phyloP scores from a whole-genome alignment of 2,888 invertebrate genomes.

The Tholera decimalis region DNA sequence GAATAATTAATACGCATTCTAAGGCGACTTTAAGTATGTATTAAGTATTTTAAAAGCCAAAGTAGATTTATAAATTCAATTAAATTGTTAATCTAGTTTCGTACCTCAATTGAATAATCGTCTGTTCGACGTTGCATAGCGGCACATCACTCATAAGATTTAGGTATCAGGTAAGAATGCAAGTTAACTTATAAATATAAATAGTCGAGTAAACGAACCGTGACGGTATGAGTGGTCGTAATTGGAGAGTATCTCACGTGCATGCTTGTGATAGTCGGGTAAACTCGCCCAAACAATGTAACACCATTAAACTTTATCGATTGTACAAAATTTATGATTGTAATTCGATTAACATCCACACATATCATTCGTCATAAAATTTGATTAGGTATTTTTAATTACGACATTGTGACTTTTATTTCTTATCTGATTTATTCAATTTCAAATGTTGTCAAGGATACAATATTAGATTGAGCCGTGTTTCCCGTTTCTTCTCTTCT shows the following conservation, averaged over 20 bases:
- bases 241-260: constrained; percentile 54
- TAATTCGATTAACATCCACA: constrained; percentile 58
- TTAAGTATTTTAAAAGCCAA: constrained; percentile 21
- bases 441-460: background rate
- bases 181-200: constrained; percentile 62
- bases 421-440: background rate
- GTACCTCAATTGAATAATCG: constrained; percentile 32
- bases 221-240: constrained; percentile 55
- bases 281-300: constrained; percentile 38
- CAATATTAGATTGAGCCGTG: background rate
- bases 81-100: constrained; percentile 24
- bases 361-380: constrained; percentile 24
- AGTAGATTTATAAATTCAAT: constrained; percentile 30
- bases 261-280: constrained; percentile 33
- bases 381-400: constrained; percentile 28
- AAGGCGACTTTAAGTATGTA: constrained; percentile 5
- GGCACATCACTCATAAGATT: constrained; percentile 44
- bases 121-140: constrained; percentile 31
- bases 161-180: constrained; percentile 44
- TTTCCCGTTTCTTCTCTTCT: constrained; percentile 2
- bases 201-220: constrained; percentile 59
- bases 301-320: constrained; percentile 52
- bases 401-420: background rate
- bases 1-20: constrained; percentile 20
- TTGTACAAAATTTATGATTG: constrained; percentile 58